Evolutionary conservation across 2,888 invertebrate species (phyloP).

Genomic region (Marronus borbonicus): DNA sequence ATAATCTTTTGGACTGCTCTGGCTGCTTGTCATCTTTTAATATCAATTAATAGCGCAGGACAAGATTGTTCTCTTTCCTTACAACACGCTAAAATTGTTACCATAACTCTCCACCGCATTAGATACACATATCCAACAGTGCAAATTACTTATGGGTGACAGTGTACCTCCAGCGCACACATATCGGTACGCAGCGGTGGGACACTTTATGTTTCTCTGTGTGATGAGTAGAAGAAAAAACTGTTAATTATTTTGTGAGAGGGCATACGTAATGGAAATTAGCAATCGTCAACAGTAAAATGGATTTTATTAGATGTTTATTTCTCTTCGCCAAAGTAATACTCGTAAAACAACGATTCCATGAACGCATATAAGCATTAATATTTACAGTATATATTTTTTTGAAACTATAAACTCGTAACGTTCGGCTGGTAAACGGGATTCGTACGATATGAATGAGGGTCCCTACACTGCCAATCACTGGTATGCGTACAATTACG

Average conservation of each 20-base stretch:
- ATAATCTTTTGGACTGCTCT: no score
- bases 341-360: conserved; percentile 62
- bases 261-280: conserved; percentile 68
- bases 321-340: conserved; percentile 64
- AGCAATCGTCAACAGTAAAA: conserved; percentile 59
- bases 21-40: no score
- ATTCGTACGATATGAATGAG: not conserved
- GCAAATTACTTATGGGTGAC: no score
- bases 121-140: no score
- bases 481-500: no score
- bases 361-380: conserved; percentile 57
- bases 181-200: not conserved
- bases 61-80: no score
- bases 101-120: no score
- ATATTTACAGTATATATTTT: conserved; percentile 51
- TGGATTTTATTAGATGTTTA: conserved; percentile 64
- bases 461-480: no score
- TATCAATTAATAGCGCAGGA: no score
- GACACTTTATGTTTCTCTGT: not conserved
- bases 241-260: conserved; percentile 66
- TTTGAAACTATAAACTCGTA: conserved; percentile 45
- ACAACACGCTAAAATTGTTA: no score
- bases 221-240: conserved; percentile 33
- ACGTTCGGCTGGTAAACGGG: conserved; percentile 14
- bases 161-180: not conserved